A percentile compares a stretch with the other conserved stretches of the same genome.
These are phyloP conservation scores for Syngnathus typhle DNA, from an alignment of 2,113 vertebrate genomes.

Conservation along the genomic window DNA sequence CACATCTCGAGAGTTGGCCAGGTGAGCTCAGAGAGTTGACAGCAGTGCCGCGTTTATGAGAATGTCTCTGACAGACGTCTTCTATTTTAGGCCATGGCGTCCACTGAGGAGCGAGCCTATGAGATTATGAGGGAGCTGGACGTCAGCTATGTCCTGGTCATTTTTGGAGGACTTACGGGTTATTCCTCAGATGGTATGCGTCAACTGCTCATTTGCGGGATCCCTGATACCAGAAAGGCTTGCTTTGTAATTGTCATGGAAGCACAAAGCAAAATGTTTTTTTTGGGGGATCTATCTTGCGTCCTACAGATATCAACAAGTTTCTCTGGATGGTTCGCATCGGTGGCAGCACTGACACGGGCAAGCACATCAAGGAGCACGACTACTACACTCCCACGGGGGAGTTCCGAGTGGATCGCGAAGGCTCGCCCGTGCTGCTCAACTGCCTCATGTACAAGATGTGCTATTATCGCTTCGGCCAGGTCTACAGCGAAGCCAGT, in stretches of 20 bases:
- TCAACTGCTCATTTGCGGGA: no score
- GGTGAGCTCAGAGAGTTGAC: slow-evolving; percentile 61
- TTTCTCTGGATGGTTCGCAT: slow-evolving; percentile 99
- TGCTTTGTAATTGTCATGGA: background rate
- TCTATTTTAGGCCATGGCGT: slow-evolving; percentile 87
- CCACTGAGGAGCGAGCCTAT: slow-evolving; percentile 92
- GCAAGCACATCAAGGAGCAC: slow-evolving; percentile 94
- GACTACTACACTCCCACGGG: slow-evolving; percentile 97
- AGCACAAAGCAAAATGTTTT: background rate
- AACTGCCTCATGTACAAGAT: slow-evolving; percentile 99
- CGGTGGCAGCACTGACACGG: slow-evolving; percentile 95
- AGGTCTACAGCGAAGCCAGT: slow-evolving; percentile 99
- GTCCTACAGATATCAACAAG: slow-evolving; percentile 87
- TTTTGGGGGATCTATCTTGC: background rate
- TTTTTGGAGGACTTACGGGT: slow-evolving; percentile 94
- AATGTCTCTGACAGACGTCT: background rate
- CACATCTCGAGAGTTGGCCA: slow-evolving; percentile 97
- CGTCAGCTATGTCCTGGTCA: slow-evolving; percentile 95
- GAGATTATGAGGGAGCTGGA: slow-evolving; percentile 99
- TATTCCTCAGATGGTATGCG: slow-evolving; percentile 91
- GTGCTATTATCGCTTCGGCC: slow-evolving; percentile 99
- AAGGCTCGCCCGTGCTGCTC: slow-evolving; percentile 92
- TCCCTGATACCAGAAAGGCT: no score
- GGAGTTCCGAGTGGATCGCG: slow-evolving; percentile 93
- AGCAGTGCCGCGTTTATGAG: background rate